phyloP scores from a whole-genome alignment of 2,888 invertebrate species.

The Pammene fasciana region DNA sequence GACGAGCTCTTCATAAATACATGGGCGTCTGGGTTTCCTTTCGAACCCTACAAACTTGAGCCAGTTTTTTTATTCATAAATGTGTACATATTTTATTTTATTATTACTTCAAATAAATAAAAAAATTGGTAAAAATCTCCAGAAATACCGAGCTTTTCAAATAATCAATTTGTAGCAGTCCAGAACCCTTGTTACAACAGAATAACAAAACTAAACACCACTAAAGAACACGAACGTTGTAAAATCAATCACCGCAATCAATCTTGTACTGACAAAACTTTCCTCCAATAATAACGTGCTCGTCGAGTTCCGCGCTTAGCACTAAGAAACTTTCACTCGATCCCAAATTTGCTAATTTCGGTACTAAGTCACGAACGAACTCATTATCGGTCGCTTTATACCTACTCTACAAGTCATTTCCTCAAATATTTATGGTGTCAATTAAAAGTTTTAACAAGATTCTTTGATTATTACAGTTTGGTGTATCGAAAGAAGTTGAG shows the following conservation, averaged over 20 bases:
- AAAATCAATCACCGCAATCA: slow-evolving; percentile 58
- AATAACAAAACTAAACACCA: slow-evolving; percentile 46
- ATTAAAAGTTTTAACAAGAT: slow-evolving; percentile 39
- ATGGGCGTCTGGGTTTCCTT: no score
- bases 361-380: slow-evolving; percentile 61
- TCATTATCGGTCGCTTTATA: slow-evolving; percentile 64
- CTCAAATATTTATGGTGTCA: slow-evolving; percentile 35
- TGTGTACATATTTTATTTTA: no score
- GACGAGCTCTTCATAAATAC: no score
- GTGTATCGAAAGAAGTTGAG: slow-evolving; percentile 17
- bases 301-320: slow-evolving; percentile 56
- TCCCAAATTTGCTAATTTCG: slow-evolving; percentile 74
- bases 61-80: no score
- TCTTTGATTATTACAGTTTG: slow-evolving; percentile 23
- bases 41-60: no score
- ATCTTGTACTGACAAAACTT: slow-evolving; percentile 64
- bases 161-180: no score
- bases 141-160: no score
- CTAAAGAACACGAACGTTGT: slow-evolving; percentile 36
- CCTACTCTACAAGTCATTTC: slow-evolving; percentile 38
- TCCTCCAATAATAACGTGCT: slow-evolving; percentile 55
- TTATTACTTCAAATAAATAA: no score
- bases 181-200: slow-evolving; percentile 27
- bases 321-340: slow-evolving; percentile 66
- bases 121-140: no score